A percentile compares a stretch with the other conserved stretches of the same genome.
Evolutionary conservation across 1,140 invertebrate genomes (phyloP).

Genomic region (Parasteatoda tepidariorum): DNA sequence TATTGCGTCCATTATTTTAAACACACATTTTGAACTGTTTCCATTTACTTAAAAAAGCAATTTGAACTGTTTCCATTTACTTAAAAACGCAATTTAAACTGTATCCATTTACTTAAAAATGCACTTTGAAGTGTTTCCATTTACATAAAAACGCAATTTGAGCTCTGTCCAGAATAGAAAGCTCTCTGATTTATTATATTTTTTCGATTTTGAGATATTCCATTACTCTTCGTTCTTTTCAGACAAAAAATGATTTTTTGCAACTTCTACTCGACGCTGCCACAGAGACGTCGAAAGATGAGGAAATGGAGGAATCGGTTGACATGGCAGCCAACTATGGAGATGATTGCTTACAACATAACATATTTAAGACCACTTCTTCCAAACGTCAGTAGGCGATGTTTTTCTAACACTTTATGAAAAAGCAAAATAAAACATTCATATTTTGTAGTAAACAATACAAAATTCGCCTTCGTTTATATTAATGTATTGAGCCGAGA

Average conservation of each 20-base stretch:
- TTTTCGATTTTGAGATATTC: no score
- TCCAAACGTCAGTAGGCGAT: neutral
- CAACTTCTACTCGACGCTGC: constrained; percentile 1
- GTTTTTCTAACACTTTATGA: neutral
- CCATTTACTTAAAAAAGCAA: no score
- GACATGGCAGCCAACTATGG: neutral
- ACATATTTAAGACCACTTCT: neutral
- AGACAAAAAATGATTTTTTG: neutral
- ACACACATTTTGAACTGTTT: no score
- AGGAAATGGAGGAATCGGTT: neutral
- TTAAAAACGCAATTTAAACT: no score
- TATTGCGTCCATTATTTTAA: no score
- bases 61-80: no score
- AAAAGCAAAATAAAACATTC: neutral
- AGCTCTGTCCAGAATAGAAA: no score
- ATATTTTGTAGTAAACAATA: neutral
- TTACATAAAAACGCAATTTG: no score
- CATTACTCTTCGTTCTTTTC: no score
- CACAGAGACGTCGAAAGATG: neutral
- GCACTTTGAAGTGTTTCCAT: no score
- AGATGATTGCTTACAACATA: neutral
- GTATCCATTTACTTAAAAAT: no score
- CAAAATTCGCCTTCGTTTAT: neutral
- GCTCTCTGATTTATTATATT: no score
- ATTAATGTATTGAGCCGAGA: neutral